Base-by-base conservation (phyloP, 2,113 vertebrate species). In the Micronycteris hirsuta region DNA sequence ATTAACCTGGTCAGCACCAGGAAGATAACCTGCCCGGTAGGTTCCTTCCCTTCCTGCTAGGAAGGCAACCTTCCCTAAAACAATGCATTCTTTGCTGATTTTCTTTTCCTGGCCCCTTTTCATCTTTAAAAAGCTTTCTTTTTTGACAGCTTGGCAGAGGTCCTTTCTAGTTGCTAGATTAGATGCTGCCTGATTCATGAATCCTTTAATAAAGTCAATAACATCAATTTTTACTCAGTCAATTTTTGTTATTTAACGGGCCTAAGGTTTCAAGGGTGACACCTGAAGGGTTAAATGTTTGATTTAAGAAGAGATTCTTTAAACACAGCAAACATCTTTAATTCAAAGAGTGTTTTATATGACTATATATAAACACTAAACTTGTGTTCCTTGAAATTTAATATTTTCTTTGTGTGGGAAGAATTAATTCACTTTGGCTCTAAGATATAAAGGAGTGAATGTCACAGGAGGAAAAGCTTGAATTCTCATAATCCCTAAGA, bases 371-470 rank as follows among this genome's bases (percentile, higher is more conserved):
- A 96, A 95, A 93, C 49, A 96, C 11, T 83, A 97, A 94, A 86
- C 71, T 33, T 93, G 33, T 81, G 33, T 97, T 98, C 43, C 83
- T 96, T 95, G 86, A 91, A 98, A 98, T 97, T 97, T 93, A 76
- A 95, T 97, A 63, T 36, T 96, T 97, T 97, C 96, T 98, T 97
- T 97, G 74, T 94, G 73, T 73, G 83, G 94, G 78, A 98, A 97
- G 91, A 98, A 98, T 98, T 97, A 97, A 98, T 98, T 98, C 95
- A 97, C 71, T 98, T 98, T 98, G 93, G 52, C 80, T 97, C 45
- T 96, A 95, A 97, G 82, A 82, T 97, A 94, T 98, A 94, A 97
- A 98, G 24, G 86, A 97, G 45, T 90, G 89, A 97, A 92, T 97
- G 94, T 86, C 96, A 97, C 92, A 95, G 68, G 96, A 98, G 97